phyloP scores from a whole-genome alignment of 1,140 invertebrate genomes.

The Ceratosolen solmsi region DNA sequence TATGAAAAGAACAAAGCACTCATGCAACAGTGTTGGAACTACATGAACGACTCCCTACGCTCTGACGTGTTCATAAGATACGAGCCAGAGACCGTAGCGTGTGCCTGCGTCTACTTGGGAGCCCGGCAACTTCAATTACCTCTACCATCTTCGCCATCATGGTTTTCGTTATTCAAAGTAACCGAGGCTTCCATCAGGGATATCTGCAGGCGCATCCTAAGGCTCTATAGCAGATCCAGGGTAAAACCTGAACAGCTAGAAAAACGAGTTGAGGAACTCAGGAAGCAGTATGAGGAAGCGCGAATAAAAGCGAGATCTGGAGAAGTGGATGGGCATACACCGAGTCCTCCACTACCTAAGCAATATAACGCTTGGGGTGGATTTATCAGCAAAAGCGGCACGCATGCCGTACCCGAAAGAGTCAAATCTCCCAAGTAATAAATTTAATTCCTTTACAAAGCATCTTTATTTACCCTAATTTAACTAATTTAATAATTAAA shows the following conservation, averaged over 20 bases:
- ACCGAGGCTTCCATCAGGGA: constrained; percentile 87
- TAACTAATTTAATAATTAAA: too few species aligned
- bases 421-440: constrained; percentile 69
- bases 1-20: constrained; percentile 88
- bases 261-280: constrained; percentile 82
- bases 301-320: constrained; percentile 78
- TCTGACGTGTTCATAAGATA: constrained; percentile 98
- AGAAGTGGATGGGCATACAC: constrained; percentile 75
- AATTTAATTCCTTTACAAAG: background rate
- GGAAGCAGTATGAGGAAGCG: constrained; percentile 83
- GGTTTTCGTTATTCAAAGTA: constrained; percentile 91
- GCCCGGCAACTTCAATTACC: constrained; percentile 89
- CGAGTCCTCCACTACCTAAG: constrained; percentile 71
- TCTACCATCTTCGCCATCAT: constrained; percentile 89
- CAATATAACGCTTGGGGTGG: constrained; percentile 79
- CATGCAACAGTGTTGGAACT: constrained; percentile 98
- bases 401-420: constrained; percentile 67
- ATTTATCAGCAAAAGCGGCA: constrained; percentile 75
- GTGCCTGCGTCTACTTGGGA: constrained; percentile 97
- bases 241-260: constrained; percentile 84
- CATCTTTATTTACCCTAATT: too few species aligned
- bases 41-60: constrained; percentile 98
- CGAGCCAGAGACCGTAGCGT: constrained; percentile 97
- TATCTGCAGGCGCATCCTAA: constrained; percentile 87
- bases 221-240: constrained; percentile 87